Base-by-base conservation (phyloP, 1,140 invertebrate genomes). In the Lepidurus apus region DNA sequence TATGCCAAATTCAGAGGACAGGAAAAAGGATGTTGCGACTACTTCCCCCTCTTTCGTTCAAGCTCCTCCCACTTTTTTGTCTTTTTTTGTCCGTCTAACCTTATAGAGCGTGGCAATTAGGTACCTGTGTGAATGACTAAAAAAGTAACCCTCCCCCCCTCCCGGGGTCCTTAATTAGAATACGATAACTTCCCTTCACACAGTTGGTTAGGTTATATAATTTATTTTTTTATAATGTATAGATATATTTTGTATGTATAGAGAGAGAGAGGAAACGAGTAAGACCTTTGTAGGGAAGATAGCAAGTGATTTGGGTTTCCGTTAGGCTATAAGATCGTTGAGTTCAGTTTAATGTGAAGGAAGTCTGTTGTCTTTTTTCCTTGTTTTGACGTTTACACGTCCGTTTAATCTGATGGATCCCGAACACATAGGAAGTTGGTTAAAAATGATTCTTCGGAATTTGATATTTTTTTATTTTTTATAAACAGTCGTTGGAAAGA, bases 151-250 rank as follows among this genome's bases (percentile, higher is more conserved):
- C 47, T 21, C 10, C 53, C 53, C 5, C 53, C 21, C 53, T 17
- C 7, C 53, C 53, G 17, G 17, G 9, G 7, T 65, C 53, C 53
- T 65, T 65, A 65, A 9, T 65, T 65, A 65, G 53, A 65, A 65
- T 65, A 65, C 21, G 53, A 21, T 34, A 34, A 65, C n/a, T 65
- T 65, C 53, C 53, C 53, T 65, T 65, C 53, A 65, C 53, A 65
- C 53, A 2, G 34, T 34, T 34, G 34, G 34, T 34, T 34, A 2
- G 34, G 34, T 4, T 34, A 34, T 2, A 0, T 34, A 2, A 34
- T 34, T 34, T 34, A 0, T 34, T 34, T 34, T 9, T 47, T 47
- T 47, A n/a, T n/a, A n/a, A 65, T 1, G 21, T 65, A 21, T 13
- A n/a, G n/a, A 7, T n/a, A 65, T 13, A 65, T 21, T 65, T 65